Conservation (phyloP, 2,113 vertebrate genomes). For the Neogobius melanostomus region DNA sequence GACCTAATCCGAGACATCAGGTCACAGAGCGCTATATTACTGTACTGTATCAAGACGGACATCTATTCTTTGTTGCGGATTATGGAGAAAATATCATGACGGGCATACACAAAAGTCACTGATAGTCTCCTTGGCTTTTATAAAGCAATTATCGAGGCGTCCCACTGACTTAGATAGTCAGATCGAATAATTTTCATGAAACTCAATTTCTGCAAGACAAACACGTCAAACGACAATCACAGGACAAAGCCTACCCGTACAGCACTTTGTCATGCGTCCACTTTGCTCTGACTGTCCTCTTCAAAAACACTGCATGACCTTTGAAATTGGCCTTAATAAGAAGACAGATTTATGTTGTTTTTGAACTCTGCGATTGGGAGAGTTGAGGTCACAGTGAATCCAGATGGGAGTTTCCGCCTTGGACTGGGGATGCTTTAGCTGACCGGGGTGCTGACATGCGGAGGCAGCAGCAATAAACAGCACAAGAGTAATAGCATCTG, state of each 20-base stretch:
- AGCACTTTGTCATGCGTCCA: background rate
- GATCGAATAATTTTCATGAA: constrained; percentile 36
- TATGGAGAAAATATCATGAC: constrained; percentile 48
- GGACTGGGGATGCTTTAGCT: constrained; percentile 78
- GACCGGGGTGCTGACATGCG: constrained; percentile 80
- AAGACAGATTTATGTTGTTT: constrained; percentile 2
- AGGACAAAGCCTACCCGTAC: constrained; percentile 2
- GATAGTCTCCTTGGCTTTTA: constrained; percentile 30
- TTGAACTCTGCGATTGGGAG: constrained; percentile 49
- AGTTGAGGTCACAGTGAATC: constrained; percentile 43
- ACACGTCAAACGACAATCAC: constrained; percentile 37
- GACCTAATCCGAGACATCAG: constrained; percentile 72
- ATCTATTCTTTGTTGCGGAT: constrained; percentile 50
- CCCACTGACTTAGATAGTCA: constrained; percentile 16
- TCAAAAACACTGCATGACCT: background rate
- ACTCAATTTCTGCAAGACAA: constrained; percentile 34
- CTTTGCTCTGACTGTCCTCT: background rate
- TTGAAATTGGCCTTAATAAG: background rate
- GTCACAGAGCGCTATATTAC: constrained; percentile 54
- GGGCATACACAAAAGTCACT: constrained; percentile 43
- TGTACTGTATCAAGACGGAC: constrained; percentile 61
- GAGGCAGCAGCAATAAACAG: constrained; percentile 80
- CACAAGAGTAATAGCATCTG: constrained; percentile 86
- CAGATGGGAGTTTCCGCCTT: constrained; percentile 68
- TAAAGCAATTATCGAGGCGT: constrained; percentile 33